Base-by-base conservation (phyloP, 2,113 vertebrate genomes). In the Thomomys bottae region DNA sequence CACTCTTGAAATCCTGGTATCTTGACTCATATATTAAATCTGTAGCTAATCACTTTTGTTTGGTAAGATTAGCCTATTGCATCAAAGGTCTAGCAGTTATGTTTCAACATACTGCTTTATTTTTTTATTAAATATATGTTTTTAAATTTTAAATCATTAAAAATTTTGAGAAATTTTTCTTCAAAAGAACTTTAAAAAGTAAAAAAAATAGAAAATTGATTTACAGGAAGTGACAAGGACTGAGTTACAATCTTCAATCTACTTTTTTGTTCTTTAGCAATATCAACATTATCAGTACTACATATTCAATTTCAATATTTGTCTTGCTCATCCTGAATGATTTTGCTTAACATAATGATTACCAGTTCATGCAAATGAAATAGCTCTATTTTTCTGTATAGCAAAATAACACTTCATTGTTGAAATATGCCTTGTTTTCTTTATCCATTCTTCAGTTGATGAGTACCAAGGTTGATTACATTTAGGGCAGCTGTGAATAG, bases 1-100 rank as follows among this genome's bases (percentile, higher is more conserved):
- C 63, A 79, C 57, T 86, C 49, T 88, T 82, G 84, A 66, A 77
- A 34, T 75, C 59, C 72, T 42, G 40, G 32, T 67, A 72, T 79
- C 77, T 81, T 89, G 42, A 17, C 12, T 91, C 23, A 49, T 34
- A 49, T 34, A 77, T 81, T 70, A 86, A 88, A 66, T 20, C 30
- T 83, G 38, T 38, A 66, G 10, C 72, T 93, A 34, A 73, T 15
- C 21, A 23, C 21, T 75, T 5, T 61, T 88, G 57, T 88, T 54
- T 18, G 49, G 49, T 17, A 54, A 54, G 15, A 54, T 54, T 90
- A 71, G 8, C 73, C 59, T 63, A 30, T 18, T 78, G 14, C 30
- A 90, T 36, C 30, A 79, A 49, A 79, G 38, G 45, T 23, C n/a
- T 64, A 68, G 30, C 32, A 68, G 54, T 66, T 6, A 21, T 36